These are phyloP conservation scores for Drosophila insularis DNA, from an alignment of 1,140 invertebrate species.

Conservation along the genomic window DNA sequence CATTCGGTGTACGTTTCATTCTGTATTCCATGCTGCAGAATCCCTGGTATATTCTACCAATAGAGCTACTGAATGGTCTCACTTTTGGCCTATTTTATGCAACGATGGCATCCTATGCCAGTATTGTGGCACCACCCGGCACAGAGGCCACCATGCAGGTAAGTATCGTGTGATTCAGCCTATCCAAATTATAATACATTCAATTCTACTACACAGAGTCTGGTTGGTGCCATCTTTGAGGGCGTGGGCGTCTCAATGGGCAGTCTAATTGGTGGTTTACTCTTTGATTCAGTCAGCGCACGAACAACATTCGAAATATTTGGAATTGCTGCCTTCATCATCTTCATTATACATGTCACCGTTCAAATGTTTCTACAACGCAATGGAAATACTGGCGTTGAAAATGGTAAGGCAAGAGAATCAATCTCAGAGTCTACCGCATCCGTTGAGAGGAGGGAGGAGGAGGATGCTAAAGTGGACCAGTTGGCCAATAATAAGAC, in stretches of 20 bases:
- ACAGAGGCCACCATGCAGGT: constrained; percentile 93
- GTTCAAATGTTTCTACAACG: constrained; percentile 83
- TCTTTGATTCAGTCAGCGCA: constrained; percentile 86
- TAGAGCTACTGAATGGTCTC: constrained; percentile 93
- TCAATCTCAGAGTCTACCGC: constrained; percentile 7
- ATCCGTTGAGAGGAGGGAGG: background rate
- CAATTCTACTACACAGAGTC: constrained; percentile 84
- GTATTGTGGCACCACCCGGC: constrained; percentile 91
- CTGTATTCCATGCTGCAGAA: constrained; percentile 91
- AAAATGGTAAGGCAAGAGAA: constrained; percentile 75
- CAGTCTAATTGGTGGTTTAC: constrained; percentile 88
- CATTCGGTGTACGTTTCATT: constrained; percentile 90
- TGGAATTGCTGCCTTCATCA: constrained; percentile 86
- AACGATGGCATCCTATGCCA: constrained; percentile 94
- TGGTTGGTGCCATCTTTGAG: constrained; percentile 93
- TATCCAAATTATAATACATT: background rate
- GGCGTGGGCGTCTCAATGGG: constrained; percentile 91
- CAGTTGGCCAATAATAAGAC: background rate
- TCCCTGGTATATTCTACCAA: constrained; percentile 91
- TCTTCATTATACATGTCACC: constrained; percentile 85
- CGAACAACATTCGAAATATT: constrained; percentile 88
- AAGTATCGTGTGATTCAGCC: constrained; percentile 10
- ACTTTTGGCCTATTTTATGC: constrained; percentile 95
- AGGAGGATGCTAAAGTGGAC: background rate
- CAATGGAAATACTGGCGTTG: constrained; percentile 38